phyloP scores from a whole-genome alignment of 2,113 vertebrate species.

The Bos taurus region ARS-UCD2.0 NC_037344.1:60567501-60568000 shows the following conservation, averaged over 20 bases:
- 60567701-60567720: no score
- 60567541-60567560: background rate
- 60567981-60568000: background rate
- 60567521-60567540: background rate
- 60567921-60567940: background rate
- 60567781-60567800: background rate
- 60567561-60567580: rapidly evolving
- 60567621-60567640: no score
- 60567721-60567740: background rate
- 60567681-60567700: background rate
- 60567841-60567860: background rate
- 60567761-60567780: no score
- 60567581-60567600: rapidly evolving
- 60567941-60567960: background rate
- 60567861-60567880: background rate
- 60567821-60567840: background rate
- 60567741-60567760: background rate
- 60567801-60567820: background rate
- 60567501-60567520: background rate
- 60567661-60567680: background rate
- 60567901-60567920: background rate
- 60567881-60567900: background rate
- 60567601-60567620: background rate
- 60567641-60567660: background rate
- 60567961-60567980: background rate